These are phyloP conservation scores for Andrena marginata DNA, from an alignment of 2,888 invertebrate genomes.

Conservation along the genomic window DNA sequence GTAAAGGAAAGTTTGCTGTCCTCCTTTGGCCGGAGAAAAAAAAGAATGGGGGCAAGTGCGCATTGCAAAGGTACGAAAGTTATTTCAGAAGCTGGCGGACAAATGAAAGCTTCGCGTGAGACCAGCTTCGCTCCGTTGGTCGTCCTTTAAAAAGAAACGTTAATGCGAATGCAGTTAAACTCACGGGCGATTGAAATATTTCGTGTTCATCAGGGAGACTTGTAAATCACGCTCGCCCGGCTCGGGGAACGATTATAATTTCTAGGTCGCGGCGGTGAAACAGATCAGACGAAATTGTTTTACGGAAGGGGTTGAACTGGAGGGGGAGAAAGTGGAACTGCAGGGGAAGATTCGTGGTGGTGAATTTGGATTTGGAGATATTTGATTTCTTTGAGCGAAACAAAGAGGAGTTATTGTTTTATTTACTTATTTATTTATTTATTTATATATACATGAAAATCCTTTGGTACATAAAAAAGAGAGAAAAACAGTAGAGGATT, in stretches of 20 bases:
- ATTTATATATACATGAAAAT: too few species aligned
- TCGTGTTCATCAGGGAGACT: neutral
- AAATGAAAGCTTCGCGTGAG: conserved; percentile 18
- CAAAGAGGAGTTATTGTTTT: too few species aligned
- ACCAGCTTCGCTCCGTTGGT: neutral
- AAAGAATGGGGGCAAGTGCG: conserved; percentile 18
- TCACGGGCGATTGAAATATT: neutral
- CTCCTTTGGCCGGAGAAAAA: neutral
- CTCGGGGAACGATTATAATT: neutral
- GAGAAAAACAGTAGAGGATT: too few species aligned
- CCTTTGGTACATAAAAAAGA: too few species aligned
- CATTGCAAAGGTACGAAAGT: neutral
- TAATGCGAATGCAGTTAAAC: conserved; percentile 1
- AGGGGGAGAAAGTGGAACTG: neutral
- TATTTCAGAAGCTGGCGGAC: conserved; percentile 9
- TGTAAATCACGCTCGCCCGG: neutral
- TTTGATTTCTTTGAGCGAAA: too few species aligned
- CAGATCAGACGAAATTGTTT: neutral
- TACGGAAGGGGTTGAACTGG: neutral
- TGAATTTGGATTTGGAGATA: too few species aligned
- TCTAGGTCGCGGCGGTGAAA: neutral
- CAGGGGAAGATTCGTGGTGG: neutral
- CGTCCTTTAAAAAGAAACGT: neutral
- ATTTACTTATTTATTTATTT: too few species aligned
- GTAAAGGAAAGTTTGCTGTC: neutral